Conservation (phyloP, 2,113 vertebrate species). For the Rhizomys pruinosus region DNA sequence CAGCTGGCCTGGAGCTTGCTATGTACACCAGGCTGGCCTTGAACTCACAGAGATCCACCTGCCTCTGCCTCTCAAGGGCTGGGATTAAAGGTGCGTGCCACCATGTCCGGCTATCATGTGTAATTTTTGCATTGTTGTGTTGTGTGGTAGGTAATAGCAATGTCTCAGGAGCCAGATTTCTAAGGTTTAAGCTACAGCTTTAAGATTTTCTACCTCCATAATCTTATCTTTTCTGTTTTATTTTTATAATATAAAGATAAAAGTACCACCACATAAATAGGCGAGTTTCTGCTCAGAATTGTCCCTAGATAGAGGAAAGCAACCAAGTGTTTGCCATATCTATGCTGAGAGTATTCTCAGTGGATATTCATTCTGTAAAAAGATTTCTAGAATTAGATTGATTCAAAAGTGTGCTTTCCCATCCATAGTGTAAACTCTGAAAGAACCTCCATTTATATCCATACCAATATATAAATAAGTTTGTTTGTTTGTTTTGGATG, state of each 20-base stretch:
- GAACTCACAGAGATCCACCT: too few species aligned
- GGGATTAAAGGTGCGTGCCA: too few species aligned
- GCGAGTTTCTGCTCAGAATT: background rate
- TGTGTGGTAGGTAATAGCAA: background rate
- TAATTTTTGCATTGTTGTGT: background rate
- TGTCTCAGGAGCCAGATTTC: background rate
- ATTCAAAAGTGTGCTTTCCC: background rate
- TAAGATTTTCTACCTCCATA: background rate
- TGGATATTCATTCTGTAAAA: background rate
- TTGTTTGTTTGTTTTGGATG: too few species aligned
- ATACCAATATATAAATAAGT: background rate
- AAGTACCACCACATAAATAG: background rate
- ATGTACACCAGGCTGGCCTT: too few species aligned
- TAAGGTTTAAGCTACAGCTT: background rate
- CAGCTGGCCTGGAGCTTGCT: too few species aligned
- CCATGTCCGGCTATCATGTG: too few species aligned
- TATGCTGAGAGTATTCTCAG: background rate
- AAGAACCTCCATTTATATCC: background rate
- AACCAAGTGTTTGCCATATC: background rate
- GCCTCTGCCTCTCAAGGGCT: too few species aligned
- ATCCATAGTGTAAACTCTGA: background rate
- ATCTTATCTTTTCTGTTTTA: constrained; percentile 5
- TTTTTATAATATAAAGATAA: background rate
- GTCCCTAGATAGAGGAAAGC: background rate
- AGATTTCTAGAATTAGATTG: constrained; percentile 1